A percentile compares a stretch with the other conserved stretches of the same genome.
Conservation (phyloP, 1,140 invertebrate genomes). For the Listronotus oregonensis region DNA sequence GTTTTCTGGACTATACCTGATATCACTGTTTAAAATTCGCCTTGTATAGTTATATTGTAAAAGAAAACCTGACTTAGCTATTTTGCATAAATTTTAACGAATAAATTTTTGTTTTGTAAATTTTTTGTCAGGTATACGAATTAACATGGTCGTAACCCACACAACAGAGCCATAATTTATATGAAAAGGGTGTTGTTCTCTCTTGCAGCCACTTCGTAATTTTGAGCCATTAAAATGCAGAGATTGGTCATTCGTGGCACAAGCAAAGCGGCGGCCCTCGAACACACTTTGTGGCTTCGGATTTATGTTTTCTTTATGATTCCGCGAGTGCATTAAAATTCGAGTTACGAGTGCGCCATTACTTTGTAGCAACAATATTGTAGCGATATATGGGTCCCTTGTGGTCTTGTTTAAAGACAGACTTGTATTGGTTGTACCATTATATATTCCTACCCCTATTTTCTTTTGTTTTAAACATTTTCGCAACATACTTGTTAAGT, state of each 20-base stretch:
- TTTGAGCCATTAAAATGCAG: slow-evolving; percentile 12
- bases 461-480: too few relatives aligned
- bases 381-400: background rate
- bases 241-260: slow-evolving; percentile 20
- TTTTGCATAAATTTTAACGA: too few relatives aligned
- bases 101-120: too few relatives aligned
- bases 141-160: too few relatives aligned
- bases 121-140: too few relatives aligned
- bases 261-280: slow-evolving; percentile 12
- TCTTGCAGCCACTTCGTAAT: slow-evolving; percentile 16
- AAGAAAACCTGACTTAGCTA: too few relatives aligned
- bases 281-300: slow-evolving; percentile 15
- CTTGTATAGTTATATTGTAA: too few relatives aligned
- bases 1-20: too few relatives aligned
- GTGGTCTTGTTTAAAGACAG: background rate
- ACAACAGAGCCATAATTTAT: slow-evolving; percentile 27
- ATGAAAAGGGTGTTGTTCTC: slow-evolving; percentile 14
- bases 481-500: too few relatives aligned
- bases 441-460: too few relatives aligned
- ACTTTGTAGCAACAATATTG: slow-evolving; percentile 7
- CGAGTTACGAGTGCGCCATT: slow-evolving; percentile 17
- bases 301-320: slow-evolving; percentile 24
- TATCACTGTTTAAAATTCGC: too few relatives aligned
- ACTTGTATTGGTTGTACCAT: too few relatives aligned
- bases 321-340: slow-evolving; percentile 28